A percentile compares a stretch with the other conserved stretches of the same genome.
These are phyloP conservation scores for Diorhabda carinulata DNA, from an alignment of 1,140 invertebrate species.

Conservation along the genomic window DNA sequence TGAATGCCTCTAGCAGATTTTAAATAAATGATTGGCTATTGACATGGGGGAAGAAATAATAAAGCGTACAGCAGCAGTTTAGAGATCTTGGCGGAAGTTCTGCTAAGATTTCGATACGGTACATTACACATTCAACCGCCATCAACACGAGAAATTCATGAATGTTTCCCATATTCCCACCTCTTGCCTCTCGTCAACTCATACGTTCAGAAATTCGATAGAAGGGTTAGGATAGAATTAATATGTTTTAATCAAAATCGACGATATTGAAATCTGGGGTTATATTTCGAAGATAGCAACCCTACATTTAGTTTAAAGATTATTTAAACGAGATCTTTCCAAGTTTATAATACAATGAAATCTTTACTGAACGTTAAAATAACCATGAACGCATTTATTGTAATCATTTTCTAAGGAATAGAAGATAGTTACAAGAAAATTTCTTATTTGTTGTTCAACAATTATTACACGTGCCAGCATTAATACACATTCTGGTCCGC, in stretches of 20 bases:
- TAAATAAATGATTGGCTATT: constrained; percentile 19
- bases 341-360: no score
- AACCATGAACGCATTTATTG: no score
- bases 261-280: not conserved
- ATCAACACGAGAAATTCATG: constrained; percentile 21
- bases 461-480: no score
- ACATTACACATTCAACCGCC: constrained; percentile 15
- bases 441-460: no score
- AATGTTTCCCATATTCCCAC: not conserved
- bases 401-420: no score
- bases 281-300: no score
- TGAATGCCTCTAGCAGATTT: constrained; percentile 17
- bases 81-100: constrained; percentile 13
- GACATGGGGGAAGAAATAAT: constrained; percentile 14
- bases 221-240: not conserved
- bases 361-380: no score
- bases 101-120: constrained; percentile 13
- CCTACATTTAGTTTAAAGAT: no score
- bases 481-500: no score
- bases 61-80: constrained; percentile 1
- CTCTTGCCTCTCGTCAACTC: not conserved
- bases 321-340: no score
- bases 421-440: no score
- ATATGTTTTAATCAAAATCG: constrained; percentile 5
- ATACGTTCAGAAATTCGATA: not conserved